These are phyloP conservation scores for Vimba vimba DNA, from an alignment of 2,113 vertebrate species.

Conservation along the genomic window DNA sequence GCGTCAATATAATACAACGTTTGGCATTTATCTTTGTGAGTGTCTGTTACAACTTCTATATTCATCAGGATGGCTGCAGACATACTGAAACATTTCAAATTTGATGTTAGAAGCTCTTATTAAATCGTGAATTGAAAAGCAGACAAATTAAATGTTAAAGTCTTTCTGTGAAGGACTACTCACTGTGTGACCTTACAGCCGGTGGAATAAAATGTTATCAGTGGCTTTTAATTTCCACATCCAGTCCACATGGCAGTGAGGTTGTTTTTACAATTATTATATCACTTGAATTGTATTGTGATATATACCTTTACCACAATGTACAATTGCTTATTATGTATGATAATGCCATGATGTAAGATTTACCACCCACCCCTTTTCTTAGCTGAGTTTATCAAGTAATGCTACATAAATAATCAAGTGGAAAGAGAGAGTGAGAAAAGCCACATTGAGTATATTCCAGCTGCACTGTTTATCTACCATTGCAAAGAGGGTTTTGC, in stretches of 20 bases:
- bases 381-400: neutral
- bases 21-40: neutral
- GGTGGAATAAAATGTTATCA: neutral
- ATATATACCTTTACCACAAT: neutral
- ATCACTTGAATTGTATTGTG: neutral
- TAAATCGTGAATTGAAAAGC: neutral
- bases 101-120: neutral
- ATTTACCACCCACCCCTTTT: neutral
- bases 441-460: conserved; percentile 13
- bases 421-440: conserved; percentile 9
- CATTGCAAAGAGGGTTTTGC: conserved; percentile 54
- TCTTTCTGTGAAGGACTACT: neutral
- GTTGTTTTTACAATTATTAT: neutral
- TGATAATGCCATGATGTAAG: neutral
- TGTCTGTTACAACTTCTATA: neutral
- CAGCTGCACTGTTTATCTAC: conserved; percentile 53
- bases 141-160: neutral
- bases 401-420: neutral
- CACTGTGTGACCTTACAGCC: neutral
- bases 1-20: neutral
- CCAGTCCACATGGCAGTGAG: neutral
- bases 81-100: neutral
- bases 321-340: neutral
- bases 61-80: neutral
- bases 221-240: neutral